phyloP scores from a whole-genome alignment of 2,797 vertebrate species.

The Hyperoplus lanceolatus region DNA sequence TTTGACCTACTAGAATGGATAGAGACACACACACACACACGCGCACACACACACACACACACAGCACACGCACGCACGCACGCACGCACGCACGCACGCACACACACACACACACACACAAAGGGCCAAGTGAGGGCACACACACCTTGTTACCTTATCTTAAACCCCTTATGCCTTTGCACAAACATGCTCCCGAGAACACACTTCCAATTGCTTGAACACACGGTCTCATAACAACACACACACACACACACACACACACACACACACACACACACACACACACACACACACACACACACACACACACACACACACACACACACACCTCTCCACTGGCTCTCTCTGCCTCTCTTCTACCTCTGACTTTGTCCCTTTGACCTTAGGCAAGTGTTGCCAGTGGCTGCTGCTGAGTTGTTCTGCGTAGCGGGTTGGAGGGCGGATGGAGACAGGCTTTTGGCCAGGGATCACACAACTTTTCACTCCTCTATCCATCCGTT shows the following conservation, averaged over 20 bases:
- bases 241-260: not conserved
- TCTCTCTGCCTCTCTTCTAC: slow-evolving; percentile 49
- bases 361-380: slow-evolving; percentile 77
- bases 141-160: slow-evolving; percentile 58
- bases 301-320: slow-evolving; percentile 3
- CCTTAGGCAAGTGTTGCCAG: slow-evolving; percentile 77
- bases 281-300: slow-evolving; percentile 13
- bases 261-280: not conserved
- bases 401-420: slow-evolving; percentile 77
- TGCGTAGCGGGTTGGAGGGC: slow-evolving; percentile 74
- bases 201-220: not conserved
- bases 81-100: slow-evolving; percentile 26
- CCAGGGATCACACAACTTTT: slow-evolving; percentile 75
- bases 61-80: slow-evolving; percentile 23
- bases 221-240: not conserved
- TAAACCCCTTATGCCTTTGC: slow-evolving; percentile 38
- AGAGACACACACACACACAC: slow-evolving; percentile 3
- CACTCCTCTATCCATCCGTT: slow-evolving; percentile 70
- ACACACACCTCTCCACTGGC: not conserved
- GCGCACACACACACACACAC: slow-evolving; percentile 5
- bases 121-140: slow-evolving; percentile 9
- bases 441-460: slow-evolving; percentile 75
- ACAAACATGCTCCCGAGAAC: slow-evolving; percentile 5
- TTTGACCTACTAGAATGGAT: no score
- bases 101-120: slow-evolving; percentile 40